Evolutionary conservation across 1,140 invertebrate genomes (phyloP), one percentile per base, ranked within the genome.

Genomic region (Drosophila kepulauana): DNA sequence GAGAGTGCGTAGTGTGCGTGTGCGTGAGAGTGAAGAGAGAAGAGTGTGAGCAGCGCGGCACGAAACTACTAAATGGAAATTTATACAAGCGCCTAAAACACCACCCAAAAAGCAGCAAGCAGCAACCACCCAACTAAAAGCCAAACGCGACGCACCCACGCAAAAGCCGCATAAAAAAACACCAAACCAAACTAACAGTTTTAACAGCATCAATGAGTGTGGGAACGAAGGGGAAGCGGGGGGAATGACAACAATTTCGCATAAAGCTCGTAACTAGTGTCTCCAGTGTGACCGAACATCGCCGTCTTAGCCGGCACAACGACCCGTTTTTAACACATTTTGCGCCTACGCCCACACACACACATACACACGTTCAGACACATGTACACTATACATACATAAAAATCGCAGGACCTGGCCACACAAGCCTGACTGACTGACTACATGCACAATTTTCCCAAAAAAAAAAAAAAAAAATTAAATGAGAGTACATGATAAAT

Each of bases 11-110:
- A 75, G 61, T 58, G 61, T 76, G 66, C 73, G 72, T 75, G 64
- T 72, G 82, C 51, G 75, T 62, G 71, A 57, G 72, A 54, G 80
- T 52, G 66, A 54, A 48, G 76, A 43, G 71, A 57, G 65, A 57
- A 52, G 58, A 58, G 67, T 59, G 68, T 59, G 66, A 75, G 72
- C 71, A 66, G 75, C 52, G 66, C 49, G 64, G 65, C 66, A 62
- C 38, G 54, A 77, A 79, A 87, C 72, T 75, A 88, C 73, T 88
- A 87, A 88, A 88, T 87, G 79, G 75, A 87, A 87, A 88, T 88
- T 82, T 80, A 79, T 84, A 75, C 73, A 68, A 75, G 68, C 68
- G 68, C 52, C 70, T 63, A 72, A 71, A 88, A 74, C 70, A 68
- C 57, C 64, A 66, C 75, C 78, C 59, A 70, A 38, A 25, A 38